Evolutionary conservation across 2,113 vertebrate genomes (phyloP).

Genomic region (Chunga burmeisteri): DNA sequence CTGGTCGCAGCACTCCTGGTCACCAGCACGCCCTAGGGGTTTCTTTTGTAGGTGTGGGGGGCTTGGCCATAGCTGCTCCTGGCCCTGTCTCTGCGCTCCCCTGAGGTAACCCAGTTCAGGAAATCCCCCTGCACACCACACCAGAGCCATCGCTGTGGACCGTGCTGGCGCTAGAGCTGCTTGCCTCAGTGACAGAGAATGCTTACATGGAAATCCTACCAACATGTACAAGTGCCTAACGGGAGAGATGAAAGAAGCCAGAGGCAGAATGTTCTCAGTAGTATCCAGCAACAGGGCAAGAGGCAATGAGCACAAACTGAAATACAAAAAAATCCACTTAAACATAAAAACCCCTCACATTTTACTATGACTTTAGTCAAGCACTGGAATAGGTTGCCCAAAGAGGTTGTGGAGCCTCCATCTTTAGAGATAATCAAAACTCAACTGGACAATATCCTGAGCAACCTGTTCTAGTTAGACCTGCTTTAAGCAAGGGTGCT

Average conservation of each 20-base stretch:
- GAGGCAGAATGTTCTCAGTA: neutral
- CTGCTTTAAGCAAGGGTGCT: neutral
- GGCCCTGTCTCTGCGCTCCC: neutral
- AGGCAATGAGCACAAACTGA: neutral
- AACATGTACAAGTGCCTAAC: neutral
- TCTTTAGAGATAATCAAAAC: neutral
- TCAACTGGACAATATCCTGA: neutral
- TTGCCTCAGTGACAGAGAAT: neutral
- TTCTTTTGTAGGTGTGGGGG: neutral
- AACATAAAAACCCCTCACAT: neutral
- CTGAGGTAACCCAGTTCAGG: neutral
- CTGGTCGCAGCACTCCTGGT: too few relatives aligned
- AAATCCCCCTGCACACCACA: neutral
- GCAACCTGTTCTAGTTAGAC: neutral
- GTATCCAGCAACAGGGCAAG: neutral
- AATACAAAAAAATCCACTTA: neutral
- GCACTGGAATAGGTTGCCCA: neutral
- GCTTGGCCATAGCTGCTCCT: neutral
- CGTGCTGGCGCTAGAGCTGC: fast-evolving
- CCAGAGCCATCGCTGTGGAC: neutral
- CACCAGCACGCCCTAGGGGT: too few relatives aligned
- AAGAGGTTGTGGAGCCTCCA: neutral
- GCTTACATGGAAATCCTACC: neutral
- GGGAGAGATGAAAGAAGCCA: neutral
- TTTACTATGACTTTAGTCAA: neutral